These are phyloP conservation scores for Carcharodon carcharias DNA, from an alignment of 2,797 vertebrate species.

Conservation along the genomic window DNA sequence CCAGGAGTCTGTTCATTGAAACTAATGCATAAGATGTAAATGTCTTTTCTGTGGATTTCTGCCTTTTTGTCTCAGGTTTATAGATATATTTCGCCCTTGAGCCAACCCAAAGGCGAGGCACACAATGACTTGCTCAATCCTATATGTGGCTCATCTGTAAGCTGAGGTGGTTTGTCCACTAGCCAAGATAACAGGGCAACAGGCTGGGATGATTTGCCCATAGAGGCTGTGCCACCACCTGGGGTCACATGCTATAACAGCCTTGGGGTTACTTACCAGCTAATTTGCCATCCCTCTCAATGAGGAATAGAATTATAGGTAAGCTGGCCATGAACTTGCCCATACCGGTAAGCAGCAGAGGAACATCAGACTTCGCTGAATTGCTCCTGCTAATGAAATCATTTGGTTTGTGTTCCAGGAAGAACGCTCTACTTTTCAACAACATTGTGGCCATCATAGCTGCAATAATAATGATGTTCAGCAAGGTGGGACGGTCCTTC, in stretches of 20 bases:
- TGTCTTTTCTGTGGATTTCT: not conserved
- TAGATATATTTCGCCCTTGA: not conserved
- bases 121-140: not conserved
- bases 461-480: slow-evolving; percentile 59
- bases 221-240: not conserved
- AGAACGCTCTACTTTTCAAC: slow-evolving; percentile 58
- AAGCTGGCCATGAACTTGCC: not conserved
- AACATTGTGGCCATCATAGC: slow-evolving; percentile 54
- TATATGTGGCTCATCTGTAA: not conserved
- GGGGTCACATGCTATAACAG: too few relatives aligned
- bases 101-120: not conserved
- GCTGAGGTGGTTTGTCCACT: not conserved
- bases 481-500: slow-evolving; percentile 60
- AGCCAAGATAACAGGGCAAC: not conserved
- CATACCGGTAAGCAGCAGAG: not conserved
- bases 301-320: not conserved
- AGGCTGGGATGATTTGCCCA: not conserved
- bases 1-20: not conserved
- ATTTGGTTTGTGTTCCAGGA: slow-evolving; percentile 56
- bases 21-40: not conserved
- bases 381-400: not conserved
- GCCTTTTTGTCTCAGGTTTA: not conserved
- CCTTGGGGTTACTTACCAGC: not conserved
- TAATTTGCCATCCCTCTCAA: not conserved
- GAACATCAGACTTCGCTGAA: not conserved